Conservation (phyloP, 1,140 invertebrate species). For the Colletes gigas region DNA sequence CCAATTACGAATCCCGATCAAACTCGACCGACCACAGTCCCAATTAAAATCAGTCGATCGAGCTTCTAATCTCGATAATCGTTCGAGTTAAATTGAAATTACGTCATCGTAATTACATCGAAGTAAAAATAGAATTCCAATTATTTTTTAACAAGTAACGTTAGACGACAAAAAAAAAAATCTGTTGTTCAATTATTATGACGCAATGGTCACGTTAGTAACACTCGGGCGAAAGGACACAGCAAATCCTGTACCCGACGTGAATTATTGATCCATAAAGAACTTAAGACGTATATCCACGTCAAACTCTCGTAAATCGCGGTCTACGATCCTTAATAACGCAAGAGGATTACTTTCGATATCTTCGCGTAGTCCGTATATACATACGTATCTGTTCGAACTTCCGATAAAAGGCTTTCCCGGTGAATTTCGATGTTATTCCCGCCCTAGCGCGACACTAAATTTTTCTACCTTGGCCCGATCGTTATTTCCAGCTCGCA, state of each 20-base stretch:
- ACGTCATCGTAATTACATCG: too few relatives aligned
- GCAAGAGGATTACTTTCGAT: conserved; percentile 31
- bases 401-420: neutral
- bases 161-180: neutral
- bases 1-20: too few relatives aligned
- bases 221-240: neutral
- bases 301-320: conserved; percentile 17
- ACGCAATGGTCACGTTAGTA: neutral
- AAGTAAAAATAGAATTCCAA: too few relatives aligned
- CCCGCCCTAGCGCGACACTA: neutral
- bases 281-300: conserved; percentile 15
- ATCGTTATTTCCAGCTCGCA: neutral
- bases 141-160: too few relatives aligned
- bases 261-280: conserved; percentile 34
- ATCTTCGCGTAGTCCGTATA: conserved; percentile 3
- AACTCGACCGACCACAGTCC: too few relatives aligned
- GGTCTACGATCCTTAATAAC: conserved; percentile 25
- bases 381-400: too few relatives aligned
- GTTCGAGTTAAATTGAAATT: too few relatives aligned
- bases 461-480: conserved; percentile 2
- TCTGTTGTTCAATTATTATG: neutral
- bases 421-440: neutral
- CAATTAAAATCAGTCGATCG: too few relatives aligned
- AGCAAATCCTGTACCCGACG: neutral
- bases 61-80: too few relatives aligned